Base-by-base conservation (phyloP, 2,113 vertebrate genomes). In the Ictalurus furcatus region DNA sequence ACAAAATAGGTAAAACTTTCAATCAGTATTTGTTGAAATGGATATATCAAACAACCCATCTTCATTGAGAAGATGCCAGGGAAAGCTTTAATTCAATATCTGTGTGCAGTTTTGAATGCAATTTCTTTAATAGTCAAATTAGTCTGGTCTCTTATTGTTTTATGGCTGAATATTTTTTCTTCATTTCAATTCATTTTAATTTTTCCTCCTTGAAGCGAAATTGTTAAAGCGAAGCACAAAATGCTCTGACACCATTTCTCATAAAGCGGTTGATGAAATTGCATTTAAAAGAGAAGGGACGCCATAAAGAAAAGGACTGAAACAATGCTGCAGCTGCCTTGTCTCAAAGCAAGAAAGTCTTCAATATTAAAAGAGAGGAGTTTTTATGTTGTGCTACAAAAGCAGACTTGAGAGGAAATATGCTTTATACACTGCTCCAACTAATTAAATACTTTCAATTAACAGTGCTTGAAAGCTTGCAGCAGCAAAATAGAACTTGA, bases 391-490 rank as follows among this genome's bases (percentile, higher is more conserved):
- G 71, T 85, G 82, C 86, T 88, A 88, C 79, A 86, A 86, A 92
- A 88, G 80, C 81, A 82, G 76, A n/a, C 48, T 90, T 76, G 59
- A 87, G 88, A 89, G 52, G 37, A 89, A 88, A 91, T 83, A 34
- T 56, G 65, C 89, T 88, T 90, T 89, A 83, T 87, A 90, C 74
- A 87, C 69, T 67, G 61, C 78, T 74, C 87, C 78, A 84, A 87
- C 90, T 91, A 90, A 93, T 92, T 91, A 91, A 91, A 91, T 80
- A 74, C 48, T 90, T 88, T 86, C 85, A 87, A 90, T 73, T 2
- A 67, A 74, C 44, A 61, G 52, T 71, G 59, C 40, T 81, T 54
- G 28, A 44, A 81, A 88, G 44, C 28, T 44, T 85, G 19, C 58
- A 69, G 8, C 28, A 34, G 12, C 25, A 86, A 79, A 56, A 34